Evolutionary conservation across 2,113 vertebrate genomes (phyloP).

Genomic region (Hassar affinis): DNA sequence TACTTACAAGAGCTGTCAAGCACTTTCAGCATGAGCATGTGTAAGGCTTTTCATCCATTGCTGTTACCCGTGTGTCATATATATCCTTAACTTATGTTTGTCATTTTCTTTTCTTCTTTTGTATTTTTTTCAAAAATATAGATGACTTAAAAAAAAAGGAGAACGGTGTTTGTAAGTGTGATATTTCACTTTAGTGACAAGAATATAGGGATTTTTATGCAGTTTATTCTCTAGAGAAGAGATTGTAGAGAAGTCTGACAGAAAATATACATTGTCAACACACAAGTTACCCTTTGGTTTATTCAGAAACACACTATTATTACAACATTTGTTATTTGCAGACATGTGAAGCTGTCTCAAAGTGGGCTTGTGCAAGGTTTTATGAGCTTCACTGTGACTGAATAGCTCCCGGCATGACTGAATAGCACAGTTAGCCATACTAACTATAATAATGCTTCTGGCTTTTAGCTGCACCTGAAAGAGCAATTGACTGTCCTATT

Average conservation of each 20-base stretch:
- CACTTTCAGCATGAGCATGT: no score
- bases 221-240: neutral
- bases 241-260: neutral
- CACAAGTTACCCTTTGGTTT: neutral
- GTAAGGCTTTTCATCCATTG: no score
- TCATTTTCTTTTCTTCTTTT: no score
- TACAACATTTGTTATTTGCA: slow-evolving; percentile 1
- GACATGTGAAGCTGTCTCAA: slow-evolving; percentile 1
- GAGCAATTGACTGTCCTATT: slow-evolving; percentile 19
- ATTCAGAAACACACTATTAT: neutral
- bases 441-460: slow-evolving; percentile 6
- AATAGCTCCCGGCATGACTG: neutral
- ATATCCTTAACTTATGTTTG: no score
- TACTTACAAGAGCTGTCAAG: neutral
- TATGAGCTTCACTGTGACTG: slow-evolving; percentile 7
- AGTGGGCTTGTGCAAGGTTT: neutral
- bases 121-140: neutral
- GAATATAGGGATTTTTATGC: neutral
- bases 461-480: neutral
- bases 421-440: slow-evolving; percentile 5
- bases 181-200: neutral
- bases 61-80: no score
- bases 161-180: neutral
- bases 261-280: neutral
- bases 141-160: neutral